Evolutionary conservation across 2,888 invertebrate species (phyloP), one percentile per base, ranked within the genome.

Genomic region (Acanthopleura granulata): DNA sequence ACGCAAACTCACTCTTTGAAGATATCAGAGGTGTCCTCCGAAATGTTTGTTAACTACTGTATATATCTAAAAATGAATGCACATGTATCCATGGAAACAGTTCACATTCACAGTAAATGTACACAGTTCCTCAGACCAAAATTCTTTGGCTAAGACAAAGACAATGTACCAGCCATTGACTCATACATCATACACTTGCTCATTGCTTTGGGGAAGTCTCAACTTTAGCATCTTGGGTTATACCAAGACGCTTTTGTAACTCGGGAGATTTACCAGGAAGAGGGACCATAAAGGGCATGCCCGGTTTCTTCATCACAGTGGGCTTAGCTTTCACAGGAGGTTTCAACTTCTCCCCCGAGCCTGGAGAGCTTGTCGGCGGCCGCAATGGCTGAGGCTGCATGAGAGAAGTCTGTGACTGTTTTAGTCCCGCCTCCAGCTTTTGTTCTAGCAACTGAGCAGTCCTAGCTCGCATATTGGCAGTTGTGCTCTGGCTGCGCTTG

Each of bases 271-370:
- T 62, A 15, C 62, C 62, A 15, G 62, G 62, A 18, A 62, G 25
- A 12, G 25, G n/a, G 12, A 62, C 25, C 62, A 62, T 62, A 14
- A 15, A 14, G 15, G 62, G 62, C 25, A 62, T 62, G 12, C 62
- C 62, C 30, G 88, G 88, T 77, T 88, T 95, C 83, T 93, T 93
- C 91, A 95, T 93, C 83, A 96, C 94, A 83, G 94, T 94, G 22
- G 96, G 96, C 91, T 96, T 96, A 73, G 94, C 93, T 89, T 95
- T 90, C 49, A 88, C 81, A 1, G 87, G 86, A 25, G 88, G 87
- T 79, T 89, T 90, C 18, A 90, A 86, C 77, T 87, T 87, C 76
- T 87, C 87, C 49, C 86, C 87, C 50, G 87, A 84, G 18, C 88
- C 87, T n/a, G 89, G 86, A 18, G 83, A 80, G 18, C 79, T 77